A percentile compares a stretch with the other conserved stretches of the same genome.
phyloP scores from a whole-genome alignment of 2,888 invertebrate genomes.

The Spialia ferax region DNA sequence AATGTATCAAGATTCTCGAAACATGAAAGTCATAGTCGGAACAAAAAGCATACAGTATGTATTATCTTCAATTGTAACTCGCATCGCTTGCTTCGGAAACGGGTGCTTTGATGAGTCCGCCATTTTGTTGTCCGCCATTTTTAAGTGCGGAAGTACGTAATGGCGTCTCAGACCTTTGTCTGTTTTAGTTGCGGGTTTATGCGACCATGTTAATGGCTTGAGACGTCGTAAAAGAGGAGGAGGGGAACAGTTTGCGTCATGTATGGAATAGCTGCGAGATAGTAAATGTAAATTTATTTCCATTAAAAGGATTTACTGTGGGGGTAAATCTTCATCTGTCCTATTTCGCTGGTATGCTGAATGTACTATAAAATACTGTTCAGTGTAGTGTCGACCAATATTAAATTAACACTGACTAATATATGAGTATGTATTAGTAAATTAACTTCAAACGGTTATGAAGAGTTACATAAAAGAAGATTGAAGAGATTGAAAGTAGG shows the following conservation, averaged over 20 bases:
- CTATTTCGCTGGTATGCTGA: constrained; percentile 6
- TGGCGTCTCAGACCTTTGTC: constrained; percentile 40
- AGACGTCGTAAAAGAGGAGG: constrained; percentile 31
- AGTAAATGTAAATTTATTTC: constrained; percentile 39
- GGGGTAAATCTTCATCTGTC: constrained; percentile 15
- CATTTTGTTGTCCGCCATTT: constrained; percentile 39
- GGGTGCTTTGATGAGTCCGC: constrained; percentile 33
- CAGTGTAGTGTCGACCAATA: not conserved
- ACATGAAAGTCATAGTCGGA: constrained; percentile 32
- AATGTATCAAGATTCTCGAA: constrained; percentile 26
- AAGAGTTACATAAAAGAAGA: too few relatives aligned
- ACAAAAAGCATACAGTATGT: constrained; percentile 22
- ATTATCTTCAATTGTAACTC: constrained; percentile 34
- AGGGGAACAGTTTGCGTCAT: constrained; percentile 29
- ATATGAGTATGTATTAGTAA: not conserved
- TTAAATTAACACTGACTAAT: not conserved
- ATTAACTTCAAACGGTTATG: too few relatives aligned
- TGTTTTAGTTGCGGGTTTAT: constrained; percentile 36
- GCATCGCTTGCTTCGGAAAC: constrained; percentile 29
- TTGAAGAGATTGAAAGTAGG: too few relatives aligned
- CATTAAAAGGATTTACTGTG: constrained; percentile 32
- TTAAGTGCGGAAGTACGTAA: constrained; percentile 31
- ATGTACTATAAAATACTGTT: not conserved
- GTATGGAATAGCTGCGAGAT: constrained; percentile 29
- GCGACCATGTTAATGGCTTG: constrained; percentile 36